phyloP scores from a whole-genome alignment of 2,113 vertebrate species.

The Spermophilus dauricus region DNA sequence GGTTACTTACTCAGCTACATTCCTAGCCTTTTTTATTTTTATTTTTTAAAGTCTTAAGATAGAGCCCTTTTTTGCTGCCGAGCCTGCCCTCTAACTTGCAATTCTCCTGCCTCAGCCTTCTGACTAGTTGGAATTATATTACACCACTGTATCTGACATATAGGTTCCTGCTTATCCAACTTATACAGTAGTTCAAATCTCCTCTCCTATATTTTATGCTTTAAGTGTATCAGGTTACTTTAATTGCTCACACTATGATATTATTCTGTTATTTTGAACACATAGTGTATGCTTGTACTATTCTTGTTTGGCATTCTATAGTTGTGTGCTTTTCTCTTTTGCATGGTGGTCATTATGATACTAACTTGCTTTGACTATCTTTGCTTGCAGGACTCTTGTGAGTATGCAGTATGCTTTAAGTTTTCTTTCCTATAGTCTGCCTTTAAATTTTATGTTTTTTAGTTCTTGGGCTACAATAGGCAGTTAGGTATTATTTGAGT shows the following conservation, averaged over 20 bases:
- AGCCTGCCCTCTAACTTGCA: too few relatives aligned
- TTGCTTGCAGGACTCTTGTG: constrained; percentile 25
- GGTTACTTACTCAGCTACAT: too few relatives aligned
- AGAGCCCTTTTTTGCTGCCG: not conserved
- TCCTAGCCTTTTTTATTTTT: too few relatives aligned
- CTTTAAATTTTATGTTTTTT: constrained; percentile 34
- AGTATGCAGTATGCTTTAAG: not conserved
- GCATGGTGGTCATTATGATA: constrained; percentile 46
- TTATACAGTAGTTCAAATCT: not conserved
- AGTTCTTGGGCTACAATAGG: not conserved
- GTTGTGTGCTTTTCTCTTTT: not conserved
- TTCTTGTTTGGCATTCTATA: not conserved
- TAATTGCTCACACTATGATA: not conserved
- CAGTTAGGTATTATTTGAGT: constrained; percentile 43
- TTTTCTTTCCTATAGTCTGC: not conserved
- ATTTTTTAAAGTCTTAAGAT: too few relatives aligned
- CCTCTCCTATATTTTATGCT: not conserved
- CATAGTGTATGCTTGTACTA: not conserved
- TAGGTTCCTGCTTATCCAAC: not conserved
- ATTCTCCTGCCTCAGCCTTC: not conserved
- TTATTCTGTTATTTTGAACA: constrained; percentile 16
- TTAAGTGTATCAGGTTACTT: not conserved
- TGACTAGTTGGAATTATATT: not conserved
- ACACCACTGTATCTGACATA: too few relatives aligned
- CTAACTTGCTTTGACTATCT: constrained; percentile 34